Evolutionary conservation across 2,797 vertebrate genomes (phyloP), one percentile per base, ranked within the genome.

Genomic region (Ibycter americanus): DNA sequence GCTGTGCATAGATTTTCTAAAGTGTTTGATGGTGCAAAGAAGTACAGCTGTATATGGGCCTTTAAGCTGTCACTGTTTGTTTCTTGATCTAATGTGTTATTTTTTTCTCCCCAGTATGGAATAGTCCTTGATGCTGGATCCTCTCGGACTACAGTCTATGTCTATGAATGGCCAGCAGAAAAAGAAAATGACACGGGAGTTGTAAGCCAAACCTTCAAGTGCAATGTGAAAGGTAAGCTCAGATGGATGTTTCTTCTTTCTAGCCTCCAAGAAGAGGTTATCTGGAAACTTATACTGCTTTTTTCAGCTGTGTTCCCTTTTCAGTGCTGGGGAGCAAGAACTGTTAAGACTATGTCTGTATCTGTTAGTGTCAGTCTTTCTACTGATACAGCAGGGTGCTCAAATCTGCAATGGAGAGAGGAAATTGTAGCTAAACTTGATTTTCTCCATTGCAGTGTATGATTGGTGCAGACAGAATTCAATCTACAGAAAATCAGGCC

Each of bases 61-160:
- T 70, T 70, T 55, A 79, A 63, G 40, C 25, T 83, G 65, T 55
- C 65, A 74, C 40, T 40, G 19, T 65, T 67, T 72, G 34, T 52
- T 62, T 86, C 79, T 85, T 76, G 34, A 78, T 74, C 15, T 70
- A 73, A 59, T 29, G 8, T 38, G 4, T n/a, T 47, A 12, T 31
- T 65, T 14, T 25, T 83, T 56, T 90, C 29, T 89, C 32, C 79
- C n/a, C 90, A 99, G 99, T 99, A 99, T 77, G 99, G 99, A 44
- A 98, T 99, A 54, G 99, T 99, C 66, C 98, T 99, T 78, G 99
- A 99, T 82, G 98, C 99, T 0, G 99, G 99, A 44, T 99, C 99
- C 16, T 99, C 99, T 65, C 98, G 99, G 27, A 99, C 99, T 47
- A 99, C 97, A 3, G 95, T 99, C 47, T 99, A 99, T 4, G 97